Evolutionary conservation across 2,113 vertebrate species (phyloP).

Genomic region (Potamarius usumacintae): DNA sequence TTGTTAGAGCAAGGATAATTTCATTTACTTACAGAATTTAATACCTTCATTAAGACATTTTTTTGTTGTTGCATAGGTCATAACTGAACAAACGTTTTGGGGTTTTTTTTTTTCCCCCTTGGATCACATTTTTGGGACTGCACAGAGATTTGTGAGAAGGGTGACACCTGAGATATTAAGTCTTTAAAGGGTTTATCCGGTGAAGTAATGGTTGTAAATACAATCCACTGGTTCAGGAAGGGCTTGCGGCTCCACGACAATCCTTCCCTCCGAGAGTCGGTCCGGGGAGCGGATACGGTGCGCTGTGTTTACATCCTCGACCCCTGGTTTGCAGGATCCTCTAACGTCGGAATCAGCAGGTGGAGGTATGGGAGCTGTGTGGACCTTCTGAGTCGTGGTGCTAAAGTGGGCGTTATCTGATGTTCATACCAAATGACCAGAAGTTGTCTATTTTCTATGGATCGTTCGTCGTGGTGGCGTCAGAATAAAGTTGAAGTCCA

Average conservation of each 20-base stretch:
- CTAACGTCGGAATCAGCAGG: slow-evolving; percentile 97
- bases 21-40: not conserved
- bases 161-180: not conserved
- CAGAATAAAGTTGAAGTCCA: no score
- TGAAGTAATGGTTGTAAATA: slow-evolving; percentile 90
- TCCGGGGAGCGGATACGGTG: slow-evolving; percentile 86
- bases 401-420: no score
- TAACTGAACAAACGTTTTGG: not conserved
- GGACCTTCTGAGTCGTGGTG: not conserved
- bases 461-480: no score
- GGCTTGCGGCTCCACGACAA: slow-evolving; percentile 97
- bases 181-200: slow-evolving; percentile 56
- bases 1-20: slow-evolving; percentile 76
- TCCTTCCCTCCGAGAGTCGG: slow-evolving; percentile 87
- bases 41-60: not conserved
- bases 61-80: not conserved
- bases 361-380: slow-evolving; percentile 82
- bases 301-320: slow-evolving; percentile 97
- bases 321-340: slow-evolving; percentile 97
- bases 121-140: not conserved
- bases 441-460: no score
- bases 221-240: slow-evolving; percentile 98
- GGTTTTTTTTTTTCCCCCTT: not conserved
- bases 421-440: no score
- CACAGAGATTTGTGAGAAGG: not conserved